Base-by-base conservation (phyloP, 23 tunicate species). In the Corella eumyota region DNA sequence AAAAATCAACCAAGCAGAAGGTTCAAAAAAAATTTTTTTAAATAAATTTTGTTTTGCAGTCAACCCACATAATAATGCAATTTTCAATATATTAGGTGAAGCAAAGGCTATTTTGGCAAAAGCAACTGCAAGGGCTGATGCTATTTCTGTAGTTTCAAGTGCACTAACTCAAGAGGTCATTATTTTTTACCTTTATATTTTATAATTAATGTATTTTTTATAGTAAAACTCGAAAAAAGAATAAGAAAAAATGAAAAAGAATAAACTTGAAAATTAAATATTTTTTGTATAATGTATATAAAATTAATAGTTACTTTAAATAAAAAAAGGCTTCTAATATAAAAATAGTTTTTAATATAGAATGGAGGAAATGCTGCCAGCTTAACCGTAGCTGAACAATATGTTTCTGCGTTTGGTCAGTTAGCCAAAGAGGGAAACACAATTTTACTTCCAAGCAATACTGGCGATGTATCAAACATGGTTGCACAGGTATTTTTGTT, bases 371-470 rank as follows among this genome's bases (percentile, higher is more conserved):
- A 68, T 65, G 98, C 98, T 38, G 98, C 98, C 0, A 45, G 84
- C 20, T 68, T 81, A 13, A 59, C 84, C 4, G 76, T 92, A 6
- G 98, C 98, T 13, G 98, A 82, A 57, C 98, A 82, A 37, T 92
- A 92, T 33, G 85, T 92, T 13, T 47, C 61, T 30, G 98, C 98
- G 1, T 92, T 92, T 61, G 70, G 78, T 3, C 76, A 92, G 28
- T 60, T 92, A 2, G 98, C 98, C 34, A 82, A 92, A 38, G 87
- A 83, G 62, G 85, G 98, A 54, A 92, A 81, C 76, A 92, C 98
- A 9, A 65, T 92, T 19, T 45, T 92, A 27, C 73, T 92, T 5
- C 98, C 98, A 26, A 34, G 81, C 31, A 77, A 92, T 51, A 65
- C 92, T 45, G 98, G 98, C 2, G 93, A 92, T 33, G 85, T 83